Conservation (phyloP, 1,140 invertebrate genomes). For the Heliconius himera region DNA sequence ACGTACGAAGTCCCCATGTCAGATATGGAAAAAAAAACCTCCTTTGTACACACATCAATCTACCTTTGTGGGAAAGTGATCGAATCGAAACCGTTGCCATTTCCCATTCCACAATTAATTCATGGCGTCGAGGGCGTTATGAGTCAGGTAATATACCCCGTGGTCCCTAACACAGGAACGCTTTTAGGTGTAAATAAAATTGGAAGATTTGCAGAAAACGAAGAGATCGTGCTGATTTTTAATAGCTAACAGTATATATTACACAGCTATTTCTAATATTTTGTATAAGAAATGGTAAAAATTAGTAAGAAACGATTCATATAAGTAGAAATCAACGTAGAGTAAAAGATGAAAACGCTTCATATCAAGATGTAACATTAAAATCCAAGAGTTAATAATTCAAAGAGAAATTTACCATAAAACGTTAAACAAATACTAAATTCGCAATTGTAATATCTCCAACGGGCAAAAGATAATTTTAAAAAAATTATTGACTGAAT, state of each 20-base stretch:
- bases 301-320: not conserved
- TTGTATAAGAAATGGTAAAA: not conserved
- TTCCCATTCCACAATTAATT: conserved; percentile 7
- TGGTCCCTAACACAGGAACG: conserved; percentile 13
- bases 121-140: not conserved
- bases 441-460: no score
- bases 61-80: not conserved
- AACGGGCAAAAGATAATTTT: no score
- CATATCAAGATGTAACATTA: no score
- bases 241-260: not conserved
- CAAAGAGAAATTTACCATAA: no score
- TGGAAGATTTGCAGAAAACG: conserved; percentile 1
- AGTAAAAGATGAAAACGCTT: no score
- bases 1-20: not conserved
- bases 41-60: not conserved
- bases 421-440: no score
- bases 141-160: not conserved
- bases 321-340: not conserved
- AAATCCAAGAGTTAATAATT: no score
- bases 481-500: no score
- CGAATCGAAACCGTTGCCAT: not conserved
- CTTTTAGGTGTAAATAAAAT: conserved; percentile 18
- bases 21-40: not conserved
- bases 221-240: not conserved
- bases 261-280: not conserved